Percentiles rank a stretch among this genome's conserved stretches.
phyloP scores from a whole-genome alignment of 2,113 vertebrate species.

The Gobius niger region DNA sequence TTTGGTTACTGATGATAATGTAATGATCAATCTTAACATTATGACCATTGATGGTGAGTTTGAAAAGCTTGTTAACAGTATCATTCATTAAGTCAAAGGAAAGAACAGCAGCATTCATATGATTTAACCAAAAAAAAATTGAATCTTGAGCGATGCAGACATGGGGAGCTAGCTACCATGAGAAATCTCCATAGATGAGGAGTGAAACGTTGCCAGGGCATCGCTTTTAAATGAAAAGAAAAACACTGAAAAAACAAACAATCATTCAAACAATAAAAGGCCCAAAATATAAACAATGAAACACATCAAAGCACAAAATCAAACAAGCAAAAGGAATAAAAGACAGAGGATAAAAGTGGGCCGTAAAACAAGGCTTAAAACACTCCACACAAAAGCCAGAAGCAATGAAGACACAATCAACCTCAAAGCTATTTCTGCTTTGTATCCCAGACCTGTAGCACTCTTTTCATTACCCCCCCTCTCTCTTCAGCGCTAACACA shows the following conservation, averaged over 20 bases:
- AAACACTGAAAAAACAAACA: too few relatives aligned
- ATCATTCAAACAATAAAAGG: too few relatives aligned
- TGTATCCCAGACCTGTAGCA: conserved; percentile 27
- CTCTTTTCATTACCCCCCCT: conserved; percentile 49
- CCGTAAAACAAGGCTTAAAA: background rate
- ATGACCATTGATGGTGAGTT: background rate
- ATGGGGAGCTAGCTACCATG: background rate
- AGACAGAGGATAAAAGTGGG: too few relatives aligned
- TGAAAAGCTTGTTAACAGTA: too few relatives aligned
- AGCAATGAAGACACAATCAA: conserved; percentile 46
- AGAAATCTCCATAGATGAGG: background rate
- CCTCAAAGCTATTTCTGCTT: conserved; percentile 43
- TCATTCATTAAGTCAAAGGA: too few relatives aligned
- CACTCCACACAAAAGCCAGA: background rate
- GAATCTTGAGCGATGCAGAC: too few relatives aligned
- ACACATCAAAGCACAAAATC: too few relatives aligned
- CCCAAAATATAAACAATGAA: too few relatives aligned
- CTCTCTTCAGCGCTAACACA: conserved; percentile 38
- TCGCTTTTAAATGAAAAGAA: too few relatives aligned
- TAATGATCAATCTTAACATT: background rate
- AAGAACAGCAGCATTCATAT: too few relatives aligned
- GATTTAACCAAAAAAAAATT: too few relatives aligned
- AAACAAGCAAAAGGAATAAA: too few relatives aligned
- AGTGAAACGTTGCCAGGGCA: background rate
- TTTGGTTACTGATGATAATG: background rate